Evolutionary conservation across 2,113 vertebrate genomes (phyloP), one percentile per base, ranked within the genome.

Genomic region (Vidua chalybeata): DNA sequence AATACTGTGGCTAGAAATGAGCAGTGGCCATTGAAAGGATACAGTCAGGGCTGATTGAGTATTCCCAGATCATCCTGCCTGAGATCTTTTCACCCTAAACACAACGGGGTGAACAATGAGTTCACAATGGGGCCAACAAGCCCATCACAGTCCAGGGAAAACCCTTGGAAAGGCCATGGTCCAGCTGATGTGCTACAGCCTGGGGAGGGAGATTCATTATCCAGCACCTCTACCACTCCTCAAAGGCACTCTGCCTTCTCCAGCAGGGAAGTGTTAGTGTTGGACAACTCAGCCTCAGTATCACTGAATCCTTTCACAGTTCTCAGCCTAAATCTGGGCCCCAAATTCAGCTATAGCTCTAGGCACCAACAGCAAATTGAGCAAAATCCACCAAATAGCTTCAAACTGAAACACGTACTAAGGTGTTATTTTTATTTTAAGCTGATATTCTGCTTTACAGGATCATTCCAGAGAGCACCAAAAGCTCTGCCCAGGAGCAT

Each of bases 221-320:
- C 14, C 27, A 45, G 6, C 27, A 37, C 19, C 37, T 61, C 66
- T 16, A 3, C 2, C 0, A 3, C 16, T 49, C 56, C 9, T 48
- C 61, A 88, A 37, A 49, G 58, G 26, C 41, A 17, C 27, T 58
- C 55, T 64, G 66, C 67, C 52, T 43, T n/a, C 58, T 49, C 54
- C 48, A 68, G 45, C 56, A 33, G 13, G 15, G 37, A 33, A 49
- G 18, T 2, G 15, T 46, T 67, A 12, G 16, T 37, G 31, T 11
- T 77, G 62, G 66, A 59, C 69, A 84, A 3, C n/a, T 37, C 48
- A 46, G 46, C 26, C 30, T 78, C 11, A 21, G 9, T 7, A 39
- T 9, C 2, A 0, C 46, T 39, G 37, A 58, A n/a, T 48, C 11
- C 14, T 89, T 73, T 23, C 43, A 5, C 15, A 28, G 8, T 52